A percentile compares a stretch with the other conserved stretches of the same genome.
Conservation (phyloP, 2,113 vertebrate species). For the Eulemur rufifrons region DNA sequence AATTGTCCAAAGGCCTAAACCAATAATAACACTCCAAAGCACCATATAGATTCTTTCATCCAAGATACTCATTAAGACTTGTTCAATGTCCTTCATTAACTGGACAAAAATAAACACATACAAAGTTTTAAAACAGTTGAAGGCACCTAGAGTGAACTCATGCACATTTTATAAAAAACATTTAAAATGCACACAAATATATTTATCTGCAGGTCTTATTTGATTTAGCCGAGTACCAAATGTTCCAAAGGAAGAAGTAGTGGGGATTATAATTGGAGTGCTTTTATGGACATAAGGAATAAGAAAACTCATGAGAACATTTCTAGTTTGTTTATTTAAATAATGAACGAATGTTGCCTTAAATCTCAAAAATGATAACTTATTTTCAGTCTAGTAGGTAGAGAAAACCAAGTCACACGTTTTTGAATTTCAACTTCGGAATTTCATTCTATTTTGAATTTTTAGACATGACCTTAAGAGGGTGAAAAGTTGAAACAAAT, state of each 20-base stretch:
- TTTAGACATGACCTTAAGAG: slow-evolving; percentile 68
- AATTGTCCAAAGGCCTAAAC: neutral
- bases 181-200: slow-evolving; percentile 39
- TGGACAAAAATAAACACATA: neutral
- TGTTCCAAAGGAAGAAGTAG: slow-evolving; percentile 63
- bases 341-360: slow-evolving; percentile 58
- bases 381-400: slow-evolving; percentile 64
- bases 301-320: slow-evolving; percentile 53
- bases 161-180: slow-evolving; percentile 4
- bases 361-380: slow-evolving; percentile 57
- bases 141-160: slow-evolving; percentile 50
- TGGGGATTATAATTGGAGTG: slow-evolving; percentile 72
- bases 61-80: neutral
- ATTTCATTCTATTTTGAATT: slow-evolving; percentile 68
- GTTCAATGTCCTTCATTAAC: neutral
- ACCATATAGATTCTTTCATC: neutral
- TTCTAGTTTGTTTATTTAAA: slow-evolving; percentile 79
- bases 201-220: slow-evolving; percentile 48
- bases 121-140: slow-evolving; percentile 13
- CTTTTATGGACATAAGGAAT: slow-evolving; percentile 67
- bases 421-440: slow-evolving; percentile 66
- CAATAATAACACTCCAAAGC: neutral
- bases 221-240: slow-evolving; percentile 46
- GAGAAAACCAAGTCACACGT: slow-evolving; percentile 67
- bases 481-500: slow-evolving; percentile 58